Percentiles rank a stretch among this genome's conserved stretches.
Evolutionary conservation across 92 coral and sea anemone species (phyloP).

Genomic region (Ricordea florida): DNA sequence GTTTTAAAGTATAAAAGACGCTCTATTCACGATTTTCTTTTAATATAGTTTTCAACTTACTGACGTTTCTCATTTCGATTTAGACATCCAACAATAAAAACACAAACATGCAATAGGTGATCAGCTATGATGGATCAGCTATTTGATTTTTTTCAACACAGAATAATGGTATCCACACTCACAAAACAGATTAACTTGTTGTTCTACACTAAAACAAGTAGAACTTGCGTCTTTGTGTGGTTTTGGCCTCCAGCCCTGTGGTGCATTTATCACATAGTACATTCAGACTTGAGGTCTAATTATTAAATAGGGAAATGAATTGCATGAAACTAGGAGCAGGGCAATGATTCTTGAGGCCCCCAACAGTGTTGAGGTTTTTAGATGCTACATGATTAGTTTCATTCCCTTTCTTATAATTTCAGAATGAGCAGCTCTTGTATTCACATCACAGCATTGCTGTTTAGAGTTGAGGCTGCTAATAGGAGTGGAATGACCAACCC

Average conservation of each 20-base stretch:
- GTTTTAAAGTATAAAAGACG: no score
- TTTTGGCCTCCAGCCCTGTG: constrained; percentile 18
- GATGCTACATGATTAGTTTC: constrained; percentile 13
- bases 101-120: no score
- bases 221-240: constrained; percentile 24
- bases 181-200: constrained; percentile 29
- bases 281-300: constrained; percentile 17
- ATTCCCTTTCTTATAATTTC: constrained; percentile 23
- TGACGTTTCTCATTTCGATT: no score
- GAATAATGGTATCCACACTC: constrained; percentile 28
- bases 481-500: constrained; percentile 55
- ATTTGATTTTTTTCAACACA: constrained; percentile 11
- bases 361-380: constrained; percentile 13
- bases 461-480: constrained; percentile 68
- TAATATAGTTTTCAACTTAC: no score
- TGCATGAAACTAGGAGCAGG: constrained; percentile 27
- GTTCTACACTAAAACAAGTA: constrained; percentile 16
- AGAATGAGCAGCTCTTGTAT: constrained; percentile 51
- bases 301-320: constrained; percentile 3
- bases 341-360: neutral
- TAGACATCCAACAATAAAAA: no score
- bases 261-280: constrained; percentile 13
- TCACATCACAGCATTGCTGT: constrained; percentile 73
- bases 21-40: no score
- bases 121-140: no score